A percentile compares a stretch with the other conserved stretches of the same genome.
Evolutionary conservation across 2,888 invertebrate genomes (phyloP).

Genomic region (Steromphala cineraria): DNA sequence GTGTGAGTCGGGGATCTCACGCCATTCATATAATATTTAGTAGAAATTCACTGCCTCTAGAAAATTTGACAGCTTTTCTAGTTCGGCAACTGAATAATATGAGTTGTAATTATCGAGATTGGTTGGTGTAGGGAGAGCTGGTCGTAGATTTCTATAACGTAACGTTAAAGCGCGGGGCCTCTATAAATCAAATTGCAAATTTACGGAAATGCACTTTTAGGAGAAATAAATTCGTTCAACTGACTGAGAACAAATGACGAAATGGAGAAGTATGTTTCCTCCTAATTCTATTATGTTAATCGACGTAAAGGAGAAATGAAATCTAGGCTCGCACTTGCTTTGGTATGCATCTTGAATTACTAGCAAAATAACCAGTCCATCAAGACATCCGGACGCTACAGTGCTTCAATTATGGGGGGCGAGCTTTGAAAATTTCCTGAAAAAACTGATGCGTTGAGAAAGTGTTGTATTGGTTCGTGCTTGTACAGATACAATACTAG

Average conservation of each 20-base stretch:
- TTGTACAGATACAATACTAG: not conserved
- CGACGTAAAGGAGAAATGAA: not conserved
- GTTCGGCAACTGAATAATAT: conserved; percentile 10
- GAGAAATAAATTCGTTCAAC: no score
- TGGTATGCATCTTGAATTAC: conserved; percentile 1
- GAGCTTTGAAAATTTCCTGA: conserved; percentile 13
- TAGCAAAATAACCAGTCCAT: conserved; percentile 11
- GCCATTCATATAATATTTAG: not conserved
- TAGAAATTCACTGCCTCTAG: not conserved
- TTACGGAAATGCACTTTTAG: no score
- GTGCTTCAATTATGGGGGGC: conserved; percentile 7
- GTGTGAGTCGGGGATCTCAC: not conserved
- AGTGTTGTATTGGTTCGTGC: not conserved
- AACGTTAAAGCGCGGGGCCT: no score
- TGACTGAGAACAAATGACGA: not conserved
- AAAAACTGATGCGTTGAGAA: not conserved
- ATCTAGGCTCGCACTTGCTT: not conserved
- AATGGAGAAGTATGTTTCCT: not conserved
- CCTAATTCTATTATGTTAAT: conserved; percentile 18
- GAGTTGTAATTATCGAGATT: conserved; percentile 13
- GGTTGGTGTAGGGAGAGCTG: not conserved
- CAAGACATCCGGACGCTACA: not conserved
- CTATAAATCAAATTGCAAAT: no score
- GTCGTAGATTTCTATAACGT: no score
- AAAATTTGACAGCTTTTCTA: conserved; percentile 15